A percentile compares a stretch with the other conserved stretches of the same genome.
These are phyloP conservation scores for Parthenolecanium corni DNA, from an alignment of 2,888 invertebrate species.

Conservation along the genomic window DNA sequence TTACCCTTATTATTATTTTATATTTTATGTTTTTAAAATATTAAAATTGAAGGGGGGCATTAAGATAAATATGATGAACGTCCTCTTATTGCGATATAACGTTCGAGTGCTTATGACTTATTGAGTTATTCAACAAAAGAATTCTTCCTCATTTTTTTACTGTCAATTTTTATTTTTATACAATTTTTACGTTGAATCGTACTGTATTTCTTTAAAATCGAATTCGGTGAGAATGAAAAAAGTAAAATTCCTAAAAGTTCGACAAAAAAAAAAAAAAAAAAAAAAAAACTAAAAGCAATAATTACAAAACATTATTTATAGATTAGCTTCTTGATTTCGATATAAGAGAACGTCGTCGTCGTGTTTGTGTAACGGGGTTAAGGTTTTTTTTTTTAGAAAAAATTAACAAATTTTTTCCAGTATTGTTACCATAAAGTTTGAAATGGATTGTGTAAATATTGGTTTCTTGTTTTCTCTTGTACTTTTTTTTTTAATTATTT, in stretches of 20 bases:
- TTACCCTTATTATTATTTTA: background rate
- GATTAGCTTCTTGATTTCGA: background rate
- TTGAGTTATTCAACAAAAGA: too few species aligned
- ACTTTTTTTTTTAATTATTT: too few species aligned
- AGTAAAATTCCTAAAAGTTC: too few species aligned
- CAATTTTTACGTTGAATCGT: too few species aligned
- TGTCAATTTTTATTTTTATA: background rate
- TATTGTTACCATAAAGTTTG: slow-evolving; percentile 20
- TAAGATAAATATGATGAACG: background rate
- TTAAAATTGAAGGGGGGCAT: background rate
- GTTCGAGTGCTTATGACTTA: too few species aligned
- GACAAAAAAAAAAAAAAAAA: background rate
- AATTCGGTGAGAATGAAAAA: too few species aligned
- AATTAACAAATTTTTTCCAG: slow-evolving; percentile 17
- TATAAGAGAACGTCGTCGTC: background rate
- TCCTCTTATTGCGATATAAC: background rate
- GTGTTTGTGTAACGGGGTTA: background rate
- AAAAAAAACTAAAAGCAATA: background rate
- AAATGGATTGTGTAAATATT: background rate
- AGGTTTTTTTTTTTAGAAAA: slow-evolving; percentile 5
- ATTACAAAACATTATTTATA: background rate
- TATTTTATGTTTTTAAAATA: background rate
- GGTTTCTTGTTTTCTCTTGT: too few species aligned
- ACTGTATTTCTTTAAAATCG: too few species aligned
- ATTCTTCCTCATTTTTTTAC: background rate